phyloP scores from a whole-genome alignment of 1,140 invertebrate genomes.

The Drosophila fuyamai region DNA sequence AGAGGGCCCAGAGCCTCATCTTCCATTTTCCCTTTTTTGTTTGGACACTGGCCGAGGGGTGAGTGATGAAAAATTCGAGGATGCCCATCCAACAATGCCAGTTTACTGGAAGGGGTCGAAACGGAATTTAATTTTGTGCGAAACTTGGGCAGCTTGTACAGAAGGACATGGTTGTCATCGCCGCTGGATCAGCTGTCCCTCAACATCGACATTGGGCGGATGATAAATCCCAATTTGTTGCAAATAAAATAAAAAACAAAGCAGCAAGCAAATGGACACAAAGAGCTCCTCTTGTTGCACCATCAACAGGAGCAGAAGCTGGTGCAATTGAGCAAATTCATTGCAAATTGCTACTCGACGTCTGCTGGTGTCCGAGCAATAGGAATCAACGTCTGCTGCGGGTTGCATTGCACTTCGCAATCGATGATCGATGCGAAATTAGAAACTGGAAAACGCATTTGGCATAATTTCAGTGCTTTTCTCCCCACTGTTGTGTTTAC shows the following conservation, averaged over 20 bases:
- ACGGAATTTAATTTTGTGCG: slow-evolving; percentile 74
- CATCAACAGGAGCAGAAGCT: slow-evolving; percentile 24
- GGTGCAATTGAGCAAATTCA: slow-evolving; percentile 56
- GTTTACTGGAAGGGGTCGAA: slow-evolving; percentile 30
- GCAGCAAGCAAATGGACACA: slow-evolving; percentile 24
- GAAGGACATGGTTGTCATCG: slow-evolving; percentile 37
- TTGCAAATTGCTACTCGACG: slow-evolving; percentile 64
- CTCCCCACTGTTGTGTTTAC: slow-evolving; percentile 50
- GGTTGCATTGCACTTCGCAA: slow-evolving; percentile 36
- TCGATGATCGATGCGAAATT: slow-evolving; percentile 45
- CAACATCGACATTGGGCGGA: slow-evolving; percentile 19
- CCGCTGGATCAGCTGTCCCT: slow-evolving; percentile 44
- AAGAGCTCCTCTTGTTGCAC: slow-evolving; percentile 15
- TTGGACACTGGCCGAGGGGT: slow-evolving; percentile 18
- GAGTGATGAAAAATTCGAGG: slow-evolving; percentile 46
- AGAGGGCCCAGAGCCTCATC: neutral
- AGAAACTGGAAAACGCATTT: slow-evolving; percentile 42
- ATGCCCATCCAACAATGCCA: slow-evolving; percentile 52
- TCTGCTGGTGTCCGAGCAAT: slow-evolving; percentile 5
- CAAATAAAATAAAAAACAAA: slow-evolving; percentile 69
- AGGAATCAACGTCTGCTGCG: slow-evolving; percentile 21
- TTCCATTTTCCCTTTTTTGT: slow-evolving; percentile 24
- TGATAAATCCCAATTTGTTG: slow-evolving; percentile 70
- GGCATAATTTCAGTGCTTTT: slow-evolving; percentile 36
- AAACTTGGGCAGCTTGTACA: slow-evolving; percentile 34